Base-by-base conservation (phyloP, 2,888 invertebrate species). In the Drosophila flavopinicola region DNA sequence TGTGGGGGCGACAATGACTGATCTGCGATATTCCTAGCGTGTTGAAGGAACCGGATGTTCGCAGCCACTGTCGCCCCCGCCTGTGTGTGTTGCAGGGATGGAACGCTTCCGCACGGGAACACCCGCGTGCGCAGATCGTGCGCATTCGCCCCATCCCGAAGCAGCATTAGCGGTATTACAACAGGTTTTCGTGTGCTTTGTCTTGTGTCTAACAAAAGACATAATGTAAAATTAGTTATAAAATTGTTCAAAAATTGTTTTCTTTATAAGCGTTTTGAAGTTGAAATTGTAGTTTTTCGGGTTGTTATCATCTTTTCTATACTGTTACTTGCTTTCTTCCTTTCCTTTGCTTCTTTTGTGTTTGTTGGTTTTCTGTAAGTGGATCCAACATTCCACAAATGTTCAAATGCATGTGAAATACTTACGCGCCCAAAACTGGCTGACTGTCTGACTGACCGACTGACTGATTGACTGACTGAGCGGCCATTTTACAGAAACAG, bases 261-360 rank as follows among this genome's bases (percentile, higher is more conserved):
- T 85, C 68, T 66, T 82, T 80, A 71, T 84, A 85, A 87, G 87
- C 87, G 87, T 75, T 84, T 83, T 87, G 68, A 84, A 85, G 85
- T 87, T 86, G 82, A 87, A 84, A 86, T 85, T 85, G 86, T 84
- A 86, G 70, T 86, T 77, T 80, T 71, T 72, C 71, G 68, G 66
- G 58, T 71, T 70, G 35, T 6, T 44, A 35, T 35, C n/a, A 7
- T 25, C 33, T 32, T 48, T 35, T 42, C 10, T 52, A 33, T 10
- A 9, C 9, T 23, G 11, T 45, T 30, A 11, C 44, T 64, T 45
- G 15, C 25, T 15, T 51, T 42, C 35, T 42, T 45, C 27, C 11
- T 41, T 33, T 42, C 35, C 48, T 63, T 47, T 24, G 24, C 38
- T 63, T 33, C 61, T n/a, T 13, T 47, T 49, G 49, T 47, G 20